Evolutionary conservation across 2,888 invertebrate species (phyloP).

Genomic region (Carabus problematicus): DNA sequence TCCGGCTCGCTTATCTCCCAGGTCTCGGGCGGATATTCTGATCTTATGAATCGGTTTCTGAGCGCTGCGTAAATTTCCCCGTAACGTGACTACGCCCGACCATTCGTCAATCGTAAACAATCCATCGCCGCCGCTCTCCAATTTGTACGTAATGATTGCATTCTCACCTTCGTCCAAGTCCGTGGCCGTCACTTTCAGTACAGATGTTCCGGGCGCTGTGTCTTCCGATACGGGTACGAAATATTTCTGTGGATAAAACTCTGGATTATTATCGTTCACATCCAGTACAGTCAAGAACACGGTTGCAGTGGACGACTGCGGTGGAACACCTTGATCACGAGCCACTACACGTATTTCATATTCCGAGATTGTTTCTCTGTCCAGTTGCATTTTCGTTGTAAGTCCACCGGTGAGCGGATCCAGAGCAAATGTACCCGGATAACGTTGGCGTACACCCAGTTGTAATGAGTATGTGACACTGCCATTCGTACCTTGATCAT

Average conservation of each 20-base stretch:
- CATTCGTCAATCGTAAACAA: constrained; percentile 80
- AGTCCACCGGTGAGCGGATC: constrained; percentile 87
- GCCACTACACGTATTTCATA: constrained; percentile 88
- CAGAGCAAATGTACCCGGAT: constrained; percentile 83
- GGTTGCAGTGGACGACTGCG: constrained; percentile 89
- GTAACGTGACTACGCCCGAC: constrained; percentile 77
- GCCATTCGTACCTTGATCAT: constrained; percentile 93
- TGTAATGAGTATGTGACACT: constrained; percentile 85
- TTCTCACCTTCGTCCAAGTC: constrained; percentile 92
- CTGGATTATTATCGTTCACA: constrained; percentile 91
- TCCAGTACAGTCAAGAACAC: constrained; percentile 82
- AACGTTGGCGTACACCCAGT: constrained; percentile 76
- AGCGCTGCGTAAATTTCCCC: constrained; percentile 68
- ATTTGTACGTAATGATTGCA: constrained; percentile 77
- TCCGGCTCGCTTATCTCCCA: constrained; percentile 74
- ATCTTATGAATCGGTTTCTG: constrained; percentile 76
- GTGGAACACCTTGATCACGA: constrained; percentile 89
- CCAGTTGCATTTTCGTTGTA: constrained; percentile 77
- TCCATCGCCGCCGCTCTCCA: constrained; percentile 81
- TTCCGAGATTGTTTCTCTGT: constrained; percentile 78
- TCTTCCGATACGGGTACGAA: constrained; percentile 79
- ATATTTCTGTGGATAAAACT: constrained; percentile 90
- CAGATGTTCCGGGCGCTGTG: constrained; percentile 67
- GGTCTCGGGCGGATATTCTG: constrained; percentile 81
- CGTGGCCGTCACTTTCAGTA: constrained; percentile 79